phyloP scores from a whole-genome alignment of 2,888 invertebrate genomes.

The Notodonta dromedarius region DNA sequence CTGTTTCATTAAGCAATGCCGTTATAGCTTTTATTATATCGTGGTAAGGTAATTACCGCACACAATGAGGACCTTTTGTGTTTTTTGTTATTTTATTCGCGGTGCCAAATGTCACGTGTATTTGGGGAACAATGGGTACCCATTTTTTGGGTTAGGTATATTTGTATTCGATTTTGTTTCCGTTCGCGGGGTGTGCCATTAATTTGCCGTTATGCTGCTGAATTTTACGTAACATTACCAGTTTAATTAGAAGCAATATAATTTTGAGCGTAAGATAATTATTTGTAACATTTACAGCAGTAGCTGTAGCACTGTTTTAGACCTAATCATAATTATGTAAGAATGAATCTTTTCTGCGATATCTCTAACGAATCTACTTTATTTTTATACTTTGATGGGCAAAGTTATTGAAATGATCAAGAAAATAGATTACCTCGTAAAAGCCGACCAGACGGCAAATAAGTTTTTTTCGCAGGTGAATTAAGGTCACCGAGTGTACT shows the following conservation, averaged over 20 bases:
- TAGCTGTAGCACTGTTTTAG: too few species aligned
- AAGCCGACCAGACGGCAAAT: constrained; percentile 29
- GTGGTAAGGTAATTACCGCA: constrained; percentile 48
- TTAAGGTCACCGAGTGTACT: constrained; percentile 23
- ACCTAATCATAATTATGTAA: neutral
- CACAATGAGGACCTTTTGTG: constrained; percentile 44
- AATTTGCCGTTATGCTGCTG: neutral
- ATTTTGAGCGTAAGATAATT: too few species aligned
- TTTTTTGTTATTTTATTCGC: constrained; percentile 38
- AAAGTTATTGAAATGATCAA: constrained; percentile 25
- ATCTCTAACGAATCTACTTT: neutral
- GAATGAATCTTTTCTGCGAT: neutral
- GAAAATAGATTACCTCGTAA: constrained; percentile 23
- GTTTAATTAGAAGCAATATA: too few species aligned
- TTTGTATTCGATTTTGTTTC: neutral
- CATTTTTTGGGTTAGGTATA: neutral
- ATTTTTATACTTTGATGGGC: constrained; percentile 16
- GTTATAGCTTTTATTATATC: constrained; percentile 48
- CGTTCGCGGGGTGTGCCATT: neutral
- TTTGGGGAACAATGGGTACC: constrained; percentile 1
- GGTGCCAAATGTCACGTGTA: constrained; percentile 31
- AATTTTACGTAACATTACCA: neutral
- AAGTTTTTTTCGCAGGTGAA: constrained; percentile 26
- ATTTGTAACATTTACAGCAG: too few species aligned
- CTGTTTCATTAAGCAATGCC: constrained; percentile 48